Conservation (phyloP, 1,140 invertebrate species). For the Sarcophaga bullata region DNA sequence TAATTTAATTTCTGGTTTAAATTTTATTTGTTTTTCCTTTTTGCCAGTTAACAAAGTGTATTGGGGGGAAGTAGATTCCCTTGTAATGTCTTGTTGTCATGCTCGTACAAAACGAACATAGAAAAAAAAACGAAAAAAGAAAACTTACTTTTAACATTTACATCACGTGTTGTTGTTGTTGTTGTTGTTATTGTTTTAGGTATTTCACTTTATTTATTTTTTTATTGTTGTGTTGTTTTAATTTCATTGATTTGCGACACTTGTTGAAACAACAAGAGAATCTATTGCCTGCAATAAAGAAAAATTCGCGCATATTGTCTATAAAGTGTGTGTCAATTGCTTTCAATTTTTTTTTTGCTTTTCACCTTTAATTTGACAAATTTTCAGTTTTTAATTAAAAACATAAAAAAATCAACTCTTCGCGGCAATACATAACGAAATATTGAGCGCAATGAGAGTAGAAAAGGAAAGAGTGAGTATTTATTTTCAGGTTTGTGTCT, state of each 20-base stretch:
- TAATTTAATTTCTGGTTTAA: slow-evolving; percentile 21
- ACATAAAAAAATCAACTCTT: not conserved
- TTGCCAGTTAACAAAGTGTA: no score
- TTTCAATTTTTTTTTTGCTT: not conserved
- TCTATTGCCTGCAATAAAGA: not conserved
- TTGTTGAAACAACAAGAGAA: not conserved
- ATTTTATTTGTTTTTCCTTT: not conserved
- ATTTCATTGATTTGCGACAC: not conserved
- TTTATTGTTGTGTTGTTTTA: not conserved
- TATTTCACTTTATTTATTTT: not conserved
- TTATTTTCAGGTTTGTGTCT: not conserved
- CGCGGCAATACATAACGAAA: not conserved
- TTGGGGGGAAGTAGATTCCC: not conserved
- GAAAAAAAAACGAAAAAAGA: no score
- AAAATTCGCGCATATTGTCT: not conserved
- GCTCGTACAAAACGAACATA: no score
- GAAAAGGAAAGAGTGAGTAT: not conserved
- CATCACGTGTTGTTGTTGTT: not conserved
- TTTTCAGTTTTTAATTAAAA: not conserved
- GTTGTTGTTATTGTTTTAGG: not conserved
- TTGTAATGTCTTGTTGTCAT: not conserved
- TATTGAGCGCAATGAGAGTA: not conserved
- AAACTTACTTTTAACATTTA: slow-evolving; percentile 16
- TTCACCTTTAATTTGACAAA: not conserved
- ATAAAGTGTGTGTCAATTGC: not conserved